Evolutionary conservation across 1,140 invertebrate genomes (phyloP).

Genomic region (Berghia stephanieae): DNA sequence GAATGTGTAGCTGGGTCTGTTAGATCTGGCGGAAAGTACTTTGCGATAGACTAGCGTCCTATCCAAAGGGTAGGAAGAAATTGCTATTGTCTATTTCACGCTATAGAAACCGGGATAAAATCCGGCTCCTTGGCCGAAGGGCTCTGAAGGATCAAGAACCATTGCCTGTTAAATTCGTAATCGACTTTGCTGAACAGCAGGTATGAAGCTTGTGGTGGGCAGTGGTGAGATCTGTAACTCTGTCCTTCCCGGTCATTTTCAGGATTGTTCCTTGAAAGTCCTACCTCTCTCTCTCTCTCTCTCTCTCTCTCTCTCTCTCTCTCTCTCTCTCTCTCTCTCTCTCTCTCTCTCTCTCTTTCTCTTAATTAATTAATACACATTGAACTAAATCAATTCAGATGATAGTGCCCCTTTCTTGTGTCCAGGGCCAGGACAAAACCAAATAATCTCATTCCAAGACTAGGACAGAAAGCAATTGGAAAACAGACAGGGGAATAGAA

Average conservation of each 20-base stretch:
- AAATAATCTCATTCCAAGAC: no score
- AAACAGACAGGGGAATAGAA: no score
- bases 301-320: not conserved
- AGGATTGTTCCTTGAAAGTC: not conserved
- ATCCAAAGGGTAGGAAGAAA: no score
- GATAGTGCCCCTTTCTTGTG: not conserved
- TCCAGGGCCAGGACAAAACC: not conserved
- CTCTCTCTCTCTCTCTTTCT: slow-evolving; percentile 13
- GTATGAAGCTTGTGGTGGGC: not conserved
- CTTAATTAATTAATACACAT: not conserved
- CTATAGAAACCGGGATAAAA: no score
- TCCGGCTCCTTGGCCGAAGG: no score
- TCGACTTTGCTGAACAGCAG: not conserved
- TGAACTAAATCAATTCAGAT: not conserved
- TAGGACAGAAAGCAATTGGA: no score
- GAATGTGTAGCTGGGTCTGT: no score
- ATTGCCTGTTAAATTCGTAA: not conserved
- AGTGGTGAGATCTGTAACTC: not conserved
- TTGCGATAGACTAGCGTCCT: no score
- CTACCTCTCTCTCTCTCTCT: slow-evolving; percentile 1
- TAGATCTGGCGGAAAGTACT: no score
- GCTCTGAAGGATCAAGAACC: not conserved
- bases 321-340: not conserved
- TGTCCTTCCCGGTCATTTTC: not conserved
- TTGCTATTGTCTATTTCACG: no score